A percentile compares a stretch with the other conserved stretches of the same genome.
Evolutionary conservation across 2,797 vertebrate genomes (phyloP).

Genomic region (Sciurus vulgaris): DNA sequence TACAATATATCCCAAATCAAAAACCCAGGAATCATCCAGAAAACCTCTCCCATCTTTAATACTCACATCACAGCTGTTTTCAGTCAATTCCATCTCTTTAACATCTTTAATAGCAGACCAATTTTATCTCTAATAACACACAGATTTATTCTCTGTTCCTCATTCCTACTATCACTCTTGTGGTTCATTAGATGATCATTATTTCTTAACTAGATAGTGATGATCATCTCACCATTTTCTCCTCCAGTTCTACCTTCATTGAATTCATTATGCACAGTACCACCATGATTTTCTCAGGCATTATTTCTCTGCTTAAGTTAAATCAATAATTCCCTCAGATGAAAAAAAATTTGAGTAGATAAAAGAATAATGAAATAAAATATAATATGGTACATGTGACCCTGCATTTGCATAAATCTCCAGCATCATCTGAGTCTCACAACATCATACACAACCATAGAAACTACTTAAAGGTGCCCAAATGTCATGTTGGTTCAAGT

Average conservation of each 20-base stretch:
- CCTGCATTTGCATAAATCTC: background rate
- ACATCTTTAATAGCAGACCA: too few species aligned
- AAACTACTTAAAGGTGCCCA: background rate
- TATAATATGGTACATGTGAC: background rate
- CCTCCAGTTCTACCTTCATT: background rate
- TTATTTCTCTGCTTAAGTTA: background rate
- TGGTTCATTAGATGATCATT: background rate
- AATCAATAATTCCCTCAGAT: background rate
- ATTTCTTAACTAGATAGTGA: background rate
- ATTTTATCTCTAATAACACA: background rate
- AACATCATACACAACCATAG: background rate
- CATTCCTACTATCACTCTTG: background rate
- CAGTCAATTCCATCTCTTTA: background rate
- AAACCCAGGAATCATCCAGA: background rate
- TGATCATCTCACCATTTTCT: background rate
- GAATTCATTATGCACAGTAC: background rate
- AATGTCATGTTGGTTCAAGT: background rate
- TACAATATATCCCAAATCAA: background rate
- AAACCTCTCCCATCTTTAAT: background rate
- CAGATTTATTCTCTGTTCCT: background rate
- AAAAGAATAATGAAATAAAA: conserved; percentile 23
- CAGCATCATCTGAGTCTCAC: background rate
- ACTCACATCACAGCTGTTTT: background rate
- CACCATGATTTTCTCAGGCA: background rate
- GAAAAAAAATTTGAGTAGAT: background rate